Percentiles rank a stretch among this genome's conserved stretches.
These are phyloP conservation scores for Epistrophe eligans DNA, from an alignment of 2,888 invertebrate species.

Conservation along the genomic window DNA sequence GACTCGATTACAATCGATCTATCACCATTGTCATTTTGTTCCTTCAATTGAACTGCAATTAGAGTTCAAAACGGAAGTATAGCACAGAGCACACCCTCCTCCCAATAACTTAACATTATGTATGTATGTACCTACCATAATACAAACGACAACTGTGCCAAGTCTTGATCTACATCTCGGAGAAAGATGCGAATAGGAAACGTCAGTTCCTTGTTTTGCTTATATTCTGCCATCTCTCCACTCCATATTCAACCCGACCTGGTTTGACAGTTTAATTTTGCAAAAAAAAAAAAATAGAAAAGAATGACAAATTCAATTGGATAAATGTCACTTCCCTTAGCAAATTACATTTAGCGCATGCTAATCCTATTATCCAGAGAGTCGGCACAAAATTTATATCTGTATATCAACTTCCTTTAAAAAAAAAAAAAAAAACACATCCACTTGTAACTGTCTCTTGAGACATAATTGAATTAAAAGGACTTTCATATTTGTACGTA, in stretches of 20 bases:
- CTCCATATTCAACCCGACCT: background rate
- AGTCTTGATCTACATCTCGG: conserved; percentile 5
- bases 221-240: too few relatives aligned
- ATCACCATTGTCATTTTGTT: conserved; percentile 8
- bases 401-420: conserved; percentile 27
- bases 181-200: conserved; percentile 7
- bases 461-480: conserved; percentile 63
- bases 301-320: conserved; percentile 39
- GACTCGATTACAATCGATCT: conserved; percentile 21
- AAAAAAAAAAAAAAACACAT: background rate
- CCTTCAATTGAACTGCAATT: conserved; percentile 30
- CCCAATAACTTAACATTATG: too few relatives aligned
- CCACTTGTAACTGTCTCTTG: conserved; percentile 39
- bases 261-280: conserved; percentile 63
- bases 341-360: conserved; percentile 45
- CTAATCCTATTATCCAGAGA: conserved; percentile 36
- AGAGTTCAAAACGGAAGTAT: conserved; percentile 4
- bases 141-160: conserved; percentile 15
- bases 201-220: conserved; percentile 21
- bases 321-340: conserved; percentile 28
- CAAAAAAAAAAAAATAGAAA: conserved; percentile 22
- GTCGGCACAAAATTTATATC: background rate
- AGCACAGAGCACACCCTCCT: too few relatives aligned
- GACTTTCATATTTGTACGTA: conserved; percentile 27
- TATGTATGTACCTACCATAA: background rate